Evolutionary conservation across 2,888 invertebrate genomes (phyloP).

Genomic region (Heliconius sara): DNA sequence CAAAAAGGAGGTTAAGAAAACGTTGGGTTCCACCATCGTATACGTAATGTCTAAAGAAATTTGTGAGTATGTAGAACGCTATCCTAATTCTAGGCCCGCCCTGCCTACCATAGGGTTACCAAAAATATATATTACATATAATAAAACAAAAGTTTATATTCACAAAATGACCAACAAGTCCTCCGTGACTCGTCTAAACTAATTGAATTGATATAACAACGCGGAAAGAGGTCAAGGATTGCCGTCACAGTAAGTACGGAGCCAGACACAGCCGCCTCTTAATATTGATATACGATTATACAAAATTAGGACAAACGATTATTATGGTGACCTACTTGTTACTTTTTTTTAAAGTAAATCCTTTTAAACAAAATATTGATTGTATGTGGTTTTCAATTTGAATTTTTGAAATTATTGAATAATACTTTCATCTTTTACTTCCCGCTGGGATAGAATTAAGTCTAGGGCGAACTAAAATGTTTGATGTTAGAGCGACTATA

Average conservation of each 20-base stretch:
- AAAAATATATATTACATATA: too few species aligned
- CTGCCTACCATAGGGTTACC: too few species aligned
- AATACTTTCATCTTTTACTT: not conserved
- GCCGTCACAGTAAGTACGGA: not conserved
- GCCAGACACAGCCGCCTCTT: slow-evolving; percentile 24
- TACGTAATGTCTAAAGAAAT: too few species aligned
- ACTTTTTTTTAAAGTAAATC: not conserved
- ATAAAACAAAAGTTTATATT: not conserved
- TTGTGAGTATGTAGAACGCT: too few species aligned
- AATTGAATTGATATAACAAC: slow-evolving; percentile 30
- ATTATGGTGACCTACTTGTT: not conserved
- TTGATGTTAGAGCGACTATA: not conserved
- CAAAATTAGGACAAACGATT: slow-evolving; percentile 4
- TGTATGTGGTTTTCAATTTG: not conserved
- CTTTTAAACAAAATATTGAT: not conserved
- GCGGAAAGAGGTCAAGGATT: slow-evolving; percentile 35
- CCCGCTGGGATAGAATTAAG: not conserved
- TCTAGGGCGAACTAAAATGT: not conserved
- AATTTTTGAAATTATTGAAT: not conserved
- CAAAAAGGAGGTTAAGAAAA: too few species aligned
- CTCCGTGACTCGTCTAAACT: slow-evolving; percentile 9
- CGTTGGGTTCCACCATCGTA: too few species aligned
- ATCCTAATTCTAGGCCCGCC: too few species aligned
- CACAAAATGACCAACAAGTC: slow-evolving; percentile 11
- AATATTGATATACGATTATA: slow-evolving; percentile 25